Conservation (phyloP, 1,140 invertebrate genomes). For the Achroia grisella region DNA sequence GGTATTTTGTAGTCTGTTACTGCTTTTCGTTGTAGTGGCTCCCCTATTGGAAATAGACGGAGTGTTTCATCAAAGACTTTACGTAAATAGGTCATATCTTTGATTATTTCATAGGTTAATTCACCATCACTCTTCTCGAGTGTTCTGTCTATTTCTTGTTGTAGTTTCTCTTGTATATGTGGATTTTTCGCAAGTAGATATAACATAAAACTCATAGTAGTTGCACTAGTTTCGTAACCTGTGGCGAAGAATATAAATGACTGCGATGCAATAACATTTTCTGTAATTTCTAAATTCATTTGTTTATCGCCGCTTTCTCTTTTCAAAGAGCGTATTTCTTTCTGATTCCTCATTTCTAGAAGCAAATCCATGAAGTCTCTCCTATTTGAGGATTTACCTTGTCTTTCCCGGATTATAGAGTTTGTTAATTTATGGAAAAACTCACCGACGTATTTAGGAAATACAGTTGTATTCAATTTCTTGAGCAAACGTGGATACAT, state of each 20-base stretch:
- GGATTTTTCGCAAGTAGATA: slow-evolving; percentile 52
- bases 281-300: slow-evolving; percentile 19
- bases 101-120: slow-evolving; percentile 50
- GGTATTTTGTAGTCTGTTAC: slow-evolving; percentile 70
- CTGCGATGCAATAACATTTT: slow-evolving; percentile 43
- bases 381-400: slow-evolving; percentile 14
- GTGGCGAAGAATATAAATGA: slow-evolving; percentile 47
- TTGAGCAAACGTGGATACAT: slow-evolving; percentile 36
- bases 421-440: slow-evolving; percentile 28
- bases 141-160: slow-evolving; percentile 37
- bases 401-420: slow-evolving; percentile 17
- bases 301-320: slow-evolving; percentile 10
- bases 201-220: slow-evolving; percentile 25
- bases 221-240: slow-evolving; percentile 41
- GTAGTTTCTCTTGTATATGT: slow-evolving; percentile 51
- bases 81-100: slow-evolving; percentile 61
- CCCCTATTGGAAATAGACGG: slow-evolving; percentile 74
- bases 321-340: slow-evolving; percentile 2
- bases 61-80: slow-evolving; percentile 68
- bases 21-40: slow-evolving; percentile 68
- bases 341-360: slow-evolving; percentile 41
- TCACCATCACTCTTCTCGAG: slow-evolving; percentile 49
- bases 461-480: slow-evolving; percentile 21
- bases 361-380: slow-evolving; percentile 39
- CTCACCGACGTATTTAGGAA: slow-evolving; percentile 16